A percentile compares a stretch with the other conserved stretches of the same genome.
phyloP scores from a whole-genome alignment of 2,797 vertebrate genomes.

The Ciconia nigra region DNA sequence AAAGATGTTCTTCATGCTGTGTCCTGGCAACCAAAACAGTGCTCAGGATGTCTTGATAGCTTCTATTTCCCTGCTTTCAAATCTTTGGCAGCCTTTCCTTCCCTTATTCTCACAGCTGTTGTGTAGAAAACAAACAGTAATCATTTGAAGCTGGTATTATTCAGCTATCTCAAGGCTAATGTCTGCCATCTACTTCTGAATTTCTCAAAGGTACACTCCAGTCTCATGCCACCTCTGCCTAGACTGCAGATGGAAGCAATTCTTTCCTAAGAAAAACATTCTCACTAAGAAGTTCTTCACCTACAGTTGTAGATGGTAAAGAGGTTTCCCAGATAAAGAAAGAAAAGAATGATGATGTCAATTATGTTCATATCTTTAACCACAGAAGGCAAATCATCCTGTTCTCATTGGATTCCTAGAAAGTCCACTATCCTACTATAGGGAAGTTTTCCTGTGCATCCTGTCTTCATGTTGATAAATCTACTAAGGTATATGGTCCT shows the following conservation, averaged over 20 bases:
- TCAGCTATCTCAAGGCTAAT: background rate
- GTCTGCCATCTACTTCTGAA: background rate
- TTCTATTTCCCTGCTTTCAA: background rate
- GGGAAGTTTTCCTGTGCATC: background rate
- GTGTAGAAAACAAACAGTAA: slow-evolving; percentile 18
- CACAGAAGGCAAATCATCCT: background rate
- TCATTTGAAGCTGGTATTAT: background rate
- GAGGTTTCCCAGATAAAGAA: background rate
- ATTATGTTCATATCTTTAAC: background rate
- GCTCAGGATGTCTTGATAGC: background rate
- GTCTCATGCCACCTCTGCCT: background rate
- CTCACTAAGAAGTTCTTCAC: background rate
- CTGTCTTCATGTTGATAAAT: background rate
- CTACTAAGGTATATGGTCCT: background rate
- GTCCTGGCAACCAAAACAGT: background rate
- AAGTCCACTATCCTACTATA: background rate
- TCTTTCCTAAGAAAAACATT: background rate
- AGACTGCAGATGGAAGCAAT: background rate
- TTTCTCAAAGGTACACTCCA: background rate
- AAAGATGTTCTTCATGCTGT: background rate
- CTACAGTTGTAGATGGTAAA: background rate
- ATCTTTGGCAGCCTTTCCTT: background rate
- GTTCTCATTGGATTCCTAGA: background rate
- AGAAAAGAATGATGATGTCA: background rate
- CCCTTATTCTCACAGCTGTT: slow-evolving; percentile 15